Evolutionary conservation across 2,113 vertebrate species (phyloP).

Genomic region (Tichodroma muraria): DNA sequence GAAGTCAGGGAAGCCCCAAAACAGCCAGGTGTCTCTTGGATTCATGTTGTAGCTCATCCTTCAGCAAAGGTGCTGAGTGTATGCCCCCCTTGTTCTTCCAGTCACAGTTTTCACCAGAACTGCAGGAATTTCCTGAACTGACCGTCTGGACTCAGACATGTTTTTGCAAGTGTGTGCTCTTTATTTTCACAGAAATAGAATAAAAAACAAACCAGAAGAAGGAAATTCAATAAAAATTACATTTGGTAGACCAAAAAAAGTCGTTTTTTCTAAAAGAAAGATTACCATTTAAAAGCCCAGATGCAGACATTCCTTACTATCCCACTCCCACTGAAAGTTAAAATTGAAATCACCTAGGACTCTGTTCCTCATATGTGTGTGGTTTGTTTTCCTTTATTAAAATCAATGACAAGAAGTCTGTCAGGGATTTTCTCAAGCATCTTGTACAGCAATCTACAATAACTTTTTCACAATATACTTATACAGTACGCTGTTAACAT

Average conservation of each 20-base stretch:
- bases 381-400: not conserved
- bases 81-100: not conserved
- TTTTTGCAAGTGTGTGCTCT: constrained; percentile 62
- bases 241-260: constrained; percentile 18
- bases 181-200: constrained; percentile 58
- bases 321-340: not conserved
- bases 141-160: constrained; percentile 41
- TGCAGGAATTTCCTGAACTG: constrained; percentile 60
- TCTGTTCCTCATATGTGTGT: not conserved
- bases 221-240: constrained; percentile 55
- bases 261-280: not conserved
- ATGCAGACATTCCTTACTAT: not conserved
- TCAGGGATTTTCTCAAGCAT: not conserved
- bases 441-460: not conserved
- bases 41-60: not conserved
- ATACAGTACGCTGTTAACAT: not conserved
- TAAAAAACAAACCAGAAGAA: constrained; percentile 54
- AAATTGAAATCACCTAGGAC: not conserved
- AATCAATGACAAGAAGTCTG: not conserved
- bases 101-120: constrained; percentile 20
- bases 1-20: not conserved
- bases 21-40: not conserved
- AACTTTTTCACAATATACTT: not conserved
- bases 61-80: not conserved
- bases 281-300: not conserved